Percentiles rank a stretch among this genome's conserved stretches.
These are phyloP conservation scores for Chionomys nivalis DNA, from an alignment of 2,113 vertebrate species.

Conservation along the genomic window DNA sequence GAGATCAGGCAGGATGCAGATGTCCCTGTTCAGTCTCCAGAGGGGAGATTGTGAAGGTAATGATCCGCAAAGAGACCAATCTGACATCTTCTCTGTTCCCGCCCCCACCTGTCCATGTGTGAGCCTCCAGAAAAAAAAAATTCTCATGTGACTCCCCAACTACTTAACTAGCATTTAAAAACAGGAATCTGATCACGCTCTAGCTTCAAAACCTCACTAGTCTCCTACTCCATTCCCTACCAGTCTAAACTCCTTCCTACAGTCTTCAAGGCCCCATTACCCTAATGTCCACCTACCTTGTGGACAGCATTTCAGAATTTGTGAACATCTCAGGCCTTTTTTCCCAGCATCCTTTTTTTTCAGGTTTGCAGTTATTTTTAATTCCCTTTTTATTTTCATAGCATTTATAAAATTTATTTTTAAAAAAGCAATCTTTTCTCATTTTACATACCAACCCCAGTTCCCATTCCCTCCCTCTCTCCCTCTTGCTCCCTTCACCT, in stretches of 20 bases:
- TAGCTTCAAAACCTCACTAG: background rate
- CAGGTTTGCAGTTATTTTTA: too few species aligned
- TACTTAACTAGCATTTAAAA: slow-evolving; percentile 40
- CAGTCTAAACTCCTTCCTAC: background rate
- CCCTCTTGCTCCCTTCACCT: too few species aligned
- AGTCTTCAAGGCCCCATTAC: background rate
- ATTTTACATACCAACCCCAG: too few species aligned
- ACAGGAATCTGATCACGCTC: background rate
- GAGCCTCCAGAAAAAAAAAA: background rate
- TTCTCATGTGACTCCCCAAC: background rate
- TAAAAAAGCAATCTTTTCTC: too few species aligned
- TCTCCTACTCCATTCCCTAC: background rate
- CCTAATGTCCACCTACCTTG: background rate
- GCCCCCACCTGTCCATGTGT: slow-evolving; percentile 16
- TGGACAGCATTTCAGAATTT: background rate
- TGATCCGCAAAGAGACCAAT: slow-evolving; percentile 45
- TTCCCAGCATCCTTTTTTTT: background rate
- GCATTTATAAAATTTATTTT: too few species aligned
- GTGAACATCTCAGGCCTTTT: background rate
- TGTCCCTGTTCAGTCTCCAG: background rate
- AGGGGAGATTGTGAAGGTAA: slow-evolving; percentile 51
- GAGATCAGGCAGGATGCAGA: background rate
- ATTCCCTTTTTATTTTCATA: too few species aligned
- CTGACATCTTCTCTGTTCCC: background rate
- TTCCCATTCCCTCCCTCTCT: too few species aligned